Base-by-base conservation (phyloP, 2,888 invertebrate species). In the Drosophila rubida region DNA sequence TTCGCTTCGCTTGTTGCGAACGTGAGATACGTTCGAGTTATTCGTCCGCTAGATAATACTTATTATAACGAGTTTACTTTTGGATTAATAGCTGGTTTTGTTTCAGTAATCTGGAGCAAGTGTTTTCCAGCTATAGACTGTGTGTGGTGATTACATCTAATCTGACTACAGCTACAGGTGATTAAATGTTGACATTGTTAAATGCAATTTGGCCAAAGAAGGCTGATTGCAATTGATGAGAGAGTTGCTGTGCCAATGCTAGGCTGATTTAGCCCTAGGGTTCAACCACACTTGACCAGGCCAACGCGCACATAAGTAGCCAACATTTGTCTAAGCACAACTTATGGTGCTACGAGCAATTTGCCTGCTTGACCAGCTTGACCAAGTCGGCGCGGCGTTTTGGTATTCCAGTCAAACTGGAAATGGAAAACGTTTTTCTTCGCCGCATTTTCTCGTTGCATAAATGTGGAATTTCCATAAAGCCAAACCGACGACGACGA, bases 391-490 rank as follows among this genome's bases (percentile, higher is more conserved):
- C 25, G 7, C 72, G 63, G 75, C 59, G 58, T 50, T 51, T 39
- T 39, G 45, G 66, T 50, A 63, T 72, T 79, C 87, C 70, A 73
- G 82, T 84, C 68, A 84, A 83, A 83, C 87, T 84, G 84, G 83
- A 78, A 76, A 68, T 65, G 80, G 77, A 82, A 85, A 79, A 80
- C 53, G 62, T 62, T 80, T 53, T 70, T 72, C 82, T 65, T 83
- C 32, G 82, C 61, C 72, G 69, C 61, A 74, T 83, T 87, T 87
- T 87, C 84, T 69, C 37, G 70, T 87, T 87, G 79, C 81, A 81
- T 84, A 84, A 87, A 79, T 63, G 77, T 79, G 87, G 84, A 84
- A 84, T 84, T 87, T 84, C 84, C 81, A 84, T 84, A 81, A 79
- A 76, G 62, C 59, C 61, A 37, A 41, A 42, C 6, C 62, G 37